A percentile compares a stretch with the other conserved stretches of the same genome.
phyloP scores from a whole-genome alignment of 1,140 invertebrate genomes.

The Campoletis sonorensis region DNA sequence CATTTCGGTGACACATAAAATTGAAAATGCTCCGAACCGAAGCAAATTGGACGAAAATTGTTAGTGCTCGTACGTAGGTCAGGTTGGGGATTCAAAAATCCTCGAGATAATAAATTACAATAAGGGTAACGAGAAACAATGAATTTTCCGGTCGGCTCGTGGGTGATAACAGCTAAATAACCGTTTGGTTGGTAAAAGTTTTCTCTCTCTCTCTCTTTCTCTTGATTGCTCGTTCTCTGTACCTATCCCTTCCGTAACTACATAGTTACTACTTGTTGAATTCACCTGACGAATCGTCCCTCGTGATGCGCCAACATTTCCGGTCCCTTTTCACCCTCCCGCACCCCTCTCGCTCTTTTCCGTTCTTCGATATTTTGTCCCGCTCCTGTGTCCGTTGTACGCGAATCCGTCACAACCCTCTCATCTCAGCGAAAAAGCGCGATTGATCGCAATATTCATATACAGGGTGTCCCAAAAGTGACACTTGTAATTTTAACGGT shows the following conservation, averaged over 20 bases:
- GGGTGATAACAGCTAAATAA: constrained; percentile 30
- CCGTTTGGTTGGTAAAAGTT: not conserved
- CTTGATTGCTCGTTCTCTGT: not conserved
- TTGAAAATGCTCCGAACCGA: too few species aligned
- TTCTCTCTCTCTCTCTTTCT: not conserved
- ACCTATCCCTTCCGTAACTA: constrained; percentile 10
- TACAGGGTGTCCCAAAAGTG: too few species aligned
- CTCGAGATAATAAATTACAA: constrained; percentile 27
- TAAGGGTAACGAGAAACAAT: constrained; percentile 36
- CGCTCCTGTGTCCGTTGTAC: not conserved
- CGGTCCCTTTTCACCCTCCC: constrained; percentile 1
- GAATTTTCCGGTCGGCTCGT: not conserved
- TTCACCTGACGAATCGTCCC: constrained; percentile 48
- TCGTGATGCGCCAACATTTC: constrained; percentile 43
- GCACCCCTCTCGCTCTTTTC: not conserved
- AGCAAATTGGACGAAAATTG: not conserved
- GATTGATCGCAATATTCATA: too few species aligned
- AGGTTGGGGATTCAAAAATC: not conserved
- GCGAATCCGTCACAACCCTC: constrained; percentile 44
- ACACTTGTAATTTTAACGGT: too few species aligned
- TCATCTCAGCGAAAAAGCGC: constrained; percentile 11
- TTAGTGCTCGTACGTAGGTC: not conserved
- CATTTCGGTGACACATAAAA: too few species aligned
- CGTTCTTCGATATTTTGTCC: not conserved
- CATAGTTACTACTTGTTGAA: constrained; percentile 45